Evolutionary conservation across 2,113 vertebrate genomes (phyloP).

Genomic region (Zosterops japonicus): DNA sequence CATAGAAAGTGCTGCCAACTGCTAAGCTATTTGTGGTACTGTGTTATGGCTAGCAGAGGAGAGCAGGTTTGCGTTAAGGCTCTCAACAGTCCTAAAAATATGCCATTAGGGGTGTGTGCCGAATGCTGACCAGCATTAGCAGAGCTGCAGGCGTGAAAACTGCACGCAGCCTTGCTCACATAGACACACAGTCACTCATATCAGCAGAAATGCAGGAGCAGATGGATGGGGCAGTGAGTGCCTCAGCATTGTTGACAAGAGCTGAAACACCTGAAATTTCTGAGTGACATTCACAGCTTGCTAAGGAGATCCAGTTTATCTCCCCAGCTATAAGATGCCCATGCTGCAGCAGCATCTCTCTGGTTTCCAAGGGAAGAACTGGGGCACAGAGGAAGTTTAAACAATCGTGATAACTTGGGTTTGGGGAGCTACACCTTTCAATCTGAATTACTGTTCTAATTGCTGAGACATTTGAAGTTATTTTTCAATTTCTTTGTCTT

Average conservation of each 20-base stretch:
- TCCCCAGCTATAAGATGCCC: rapidly evolving
- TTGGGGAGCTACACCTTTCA: not conserved
- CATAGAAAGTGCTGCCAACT: not conserved
- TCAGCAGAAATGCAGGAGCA: not conserved
- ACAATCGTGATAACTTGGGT: not conserved
- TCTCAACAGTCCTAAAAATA: not conserved
- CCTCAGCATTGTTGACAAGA: rapidly evolving
- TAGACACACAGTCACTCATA: rapidly evolving
- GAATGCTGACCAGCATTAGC: not conserved
- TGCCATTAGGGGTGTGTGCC: not conserved
- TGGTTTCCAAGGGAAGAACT: not conserved
- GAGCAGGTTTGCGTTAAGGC: not conserved
- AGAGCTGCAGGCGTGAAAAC: not conserved
- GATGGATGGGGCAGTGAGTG: not conserved
- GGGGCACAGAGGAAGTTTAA: not conserved
- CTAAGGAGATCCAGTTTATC: not conserved
- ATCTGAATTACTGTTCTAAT: not conserved
- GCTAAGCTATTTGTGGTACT: not conserved
- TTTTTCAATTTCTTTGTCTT: not conserved
- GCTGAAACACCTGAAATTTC: not conserved
- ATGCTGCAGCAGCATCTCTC: rapidly evolving
- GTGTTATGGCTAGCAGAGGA: not conserved
- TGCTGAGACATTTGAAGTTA: not conserved
- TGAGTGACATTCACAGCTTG: not conserved
- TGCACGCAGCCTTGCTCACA: rapidly evolving